Evolutionary conservation across 2,797 vertebrate genomes (phyloP), one percentile per base, ranked within the genome.

Genomic region (Huso huso): DNA sequence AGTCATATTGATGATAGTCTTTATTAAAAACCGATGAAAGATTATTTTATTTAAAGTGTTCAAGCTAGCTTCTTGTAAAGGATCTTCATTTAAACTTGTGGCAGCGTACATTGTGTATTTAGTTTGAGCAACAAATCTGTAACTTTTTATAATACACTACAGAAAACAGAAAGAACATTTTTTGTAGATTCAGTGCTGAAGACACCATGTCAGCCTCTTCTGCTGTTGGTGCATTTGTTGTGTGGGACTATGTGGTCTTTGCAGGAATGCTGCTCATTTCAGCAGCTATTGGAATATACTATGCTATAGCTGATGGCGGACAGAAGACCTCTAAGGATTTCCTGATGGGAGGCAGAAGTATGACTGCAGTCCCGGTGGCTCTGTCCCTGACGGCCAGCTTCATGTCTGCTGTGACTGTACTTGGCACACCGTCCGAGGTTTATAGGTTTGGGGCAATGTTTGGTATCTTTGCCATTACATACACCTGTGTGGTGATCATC

Each of bases 311-410:
- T 0, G 92, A 88, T 66, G 78, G 87, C 7, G 83, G 81, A 6
- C 86, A 85, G 78, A 79, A 79, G 51, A 93, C 82, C 51, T 83
- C 90, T 0, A 69, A 81, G 57, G 93, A 95, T 51, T 99, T 96
- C 74, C 76, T 99, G 52, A 91, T 84, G 73, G 96, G 90, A 0
- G 93, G 93, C 15, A 90, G 92, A 63, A 86, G 79, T 1, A 89
- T 98, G 91, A 79, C 69, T 0, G 93, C 94, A 0, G 48, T 95
- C 61, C 95, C 95, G 0, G 93, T 99, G 52, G 92, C 95, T 1
- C 71, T 99, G 13, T 98, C 95, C 6, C 88, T 98, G 72, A 91
- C 92, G 0, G 94, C 95, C 83, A 97, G 95, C 83, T 98, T 98
- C 81, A 96, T 98, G 94, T 99, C 96, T 0, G 96, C 95, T 2